These are phyloP conservation scores for Danio jaintianensis DNA, from an alignment of 2,797 vertebrate species.

Conservation along the genomic window DNA sequence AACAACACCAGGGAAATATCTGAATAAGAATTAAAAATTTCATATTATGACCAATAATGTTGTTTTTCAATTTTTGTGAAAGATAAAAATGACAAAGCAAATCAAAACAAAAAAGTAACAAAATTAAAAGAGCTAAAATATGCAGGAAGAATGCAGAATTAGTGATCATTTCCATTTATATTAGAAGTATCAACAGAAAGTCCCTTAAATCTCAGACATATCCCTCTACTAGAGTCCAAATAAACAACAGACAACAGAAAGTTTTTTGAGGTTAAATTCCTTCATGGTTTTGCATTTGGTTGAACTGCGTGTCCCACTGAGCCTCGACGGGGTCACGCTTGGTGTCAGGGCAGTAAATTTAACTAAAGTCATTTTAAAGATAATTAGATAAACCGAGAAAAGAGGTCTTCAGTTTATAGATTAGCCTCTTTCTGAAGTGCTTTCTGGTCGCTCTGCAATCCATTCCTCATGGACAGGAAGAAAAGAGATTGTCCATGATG, in stretches of 20 bases:
- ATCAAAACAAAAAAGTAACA: no score
- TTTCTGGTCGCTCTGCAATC: neutral
- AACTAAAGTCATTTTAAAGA: slow-evolving; percentile 31
- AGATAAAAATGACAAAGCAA: no score
- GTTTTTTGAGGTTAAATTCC: slow-evolving; percentile 30
- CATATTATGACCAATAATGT: no score
- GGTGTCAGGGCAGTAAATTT: slow-evolving; percentile 38
- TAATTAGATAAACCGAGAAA: slow-evolving; percentile 28
- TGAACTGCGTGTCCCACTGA: neutral
- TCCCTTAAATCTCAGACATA: neutral
- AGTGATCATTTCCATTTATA: no score
- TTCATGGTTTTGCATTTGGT: slow-evolving; percentile 12
- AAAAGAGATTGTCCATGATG: slow-evolving; percentile 6
- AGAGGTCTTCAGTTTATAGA: slow-evolving; percentile 21
- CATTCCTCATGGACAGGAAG: neutral
- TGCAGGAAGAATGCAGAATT: no score
- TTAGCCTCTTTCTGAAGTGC: slow-evolving; percentile 18
- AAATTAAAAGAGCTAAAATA: no score
- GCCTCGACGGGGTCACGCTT: slow-evolving; percentile 4
- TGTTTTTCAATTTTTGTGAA: no score
- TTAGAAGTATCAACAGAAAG: neutral
- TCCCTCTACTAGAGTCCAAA: neutral
- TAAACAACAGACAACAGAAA: slow-evolving; percentile 6
- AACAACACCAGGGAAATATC: no score
- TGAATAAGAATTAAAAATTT: no score